Conservation (phyloP, 2,113 vertebrate genomes). For the Engystomops pustulosus region DNA sequence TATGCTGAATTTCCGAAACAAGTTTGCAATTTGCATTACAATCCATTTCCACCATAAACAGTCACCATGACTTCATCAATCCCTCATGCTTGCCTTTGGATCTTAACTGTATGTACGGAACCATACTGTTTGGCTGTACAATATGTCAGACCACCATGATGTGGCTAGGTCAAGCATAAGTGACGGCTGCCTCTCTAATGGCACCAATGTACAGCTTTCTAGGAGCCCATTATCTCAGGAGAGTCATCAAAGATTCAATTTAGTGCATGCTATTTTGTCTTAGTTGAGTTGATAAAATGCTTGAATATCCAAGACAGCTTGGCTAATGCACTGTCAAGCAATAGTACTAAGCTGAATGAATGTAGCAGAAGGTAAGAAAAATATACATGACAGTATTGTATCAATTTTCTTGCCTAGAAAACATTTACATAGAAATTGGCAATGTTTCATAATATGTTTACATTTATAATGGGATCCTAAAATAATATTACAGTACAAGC, state of each 20-base stretch:
- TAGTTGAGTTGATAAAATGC: slow-evolving; percentile 63
- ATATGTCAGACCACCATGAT: neutral
- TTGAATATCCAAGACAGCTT: slow-evolving; percentile 60
- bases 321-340: slow-evolving; percentile 63
- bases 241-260: slow-evolving; percentile 64
- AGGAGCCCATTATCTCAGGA: slow-evolving; percentile 60
- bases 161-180: slow-evolving; percentile 24
- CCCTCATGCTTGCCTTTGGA: neutral
- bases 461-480: neutral
- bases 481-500: neutral
- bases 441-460: neutral
- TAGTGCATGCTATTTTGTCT: slow-evolving; percentile 64
- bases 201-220: slow-evolving; percentile 42
- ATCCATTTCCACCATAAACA: neutral
- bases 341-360: slow-evolving; percentile 55
- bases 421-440: slow-evolving; percentile 30
- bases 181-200: slow-evolving; percentile 57
- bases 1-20: too few species aligned
- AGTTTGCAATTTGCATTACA: too few species aligned
- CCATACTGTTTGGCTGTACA: neutral
- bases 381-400: slow-evolving; percentile 36
- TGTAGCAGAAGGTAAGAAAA: slow-evolving; percentile 58
- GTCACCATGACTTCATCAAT: neutral
- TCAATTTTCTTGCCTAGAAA: slow-evolving; percentile 27
- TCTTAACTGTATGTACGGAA: neutral